These are phyloP conservation scores for Nymphalis urticae DNA, from an alignment of 2,888 invertebrate genomes.

Conservation along the genomic window DNA sequence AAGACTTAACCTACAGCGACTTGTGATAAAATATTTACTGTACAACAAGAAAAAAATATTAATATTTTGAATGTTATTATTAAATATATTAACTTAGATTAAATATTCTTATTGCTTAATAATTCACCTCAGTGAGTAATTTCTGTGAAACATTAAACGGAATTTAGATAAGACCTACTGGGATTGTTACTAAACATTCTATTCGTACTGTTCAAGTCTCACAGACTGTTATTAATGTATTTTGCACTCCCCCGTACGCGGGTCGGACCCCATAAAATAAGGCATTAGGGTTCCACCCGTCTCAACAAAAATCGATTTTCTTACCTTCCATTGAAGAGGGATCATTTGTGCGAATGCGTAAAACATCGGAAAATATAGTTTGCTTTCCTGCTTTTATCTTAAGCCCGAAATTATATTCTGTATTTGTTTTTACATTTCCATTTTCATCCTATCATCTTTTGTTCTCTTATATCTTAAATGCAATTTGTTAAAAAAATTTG, in stretches of 20 bases:
- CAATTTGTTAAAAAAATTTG: not conserved
- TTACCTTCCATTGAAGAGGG: constrained; percentile 34
- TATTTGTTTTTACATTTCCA: not conserved
- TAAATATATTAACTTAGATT: too few relatives aligned
- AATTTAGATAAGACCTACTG: constrained; percentile 9
- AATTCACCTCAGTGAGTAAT: not conserved
- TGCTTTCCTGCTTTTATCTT: constrained; percentile 13
- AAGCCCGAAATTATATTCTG: not conserved
- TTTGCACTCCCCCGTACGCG: constrained; percentile 43
- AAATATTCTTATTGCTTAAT: not conserved
- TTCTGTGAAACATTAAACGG: not conserved
- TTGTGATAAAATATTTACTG: too few relatives aligned
- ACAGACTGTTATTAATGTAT: constrained; percentile 65
- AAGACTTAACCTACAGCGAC: too few relatives aligned
- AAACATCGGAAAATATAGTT: constrained; percentile 24
- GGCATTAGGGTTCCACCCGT: constrained; percentile 35
- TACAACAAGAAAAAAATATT: too few relatives aligned
- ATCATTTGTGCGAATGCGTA: constrained; percentile 29
- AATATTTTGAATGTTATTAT: too few relatives aligned
- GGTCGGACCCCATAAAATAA: constrained; percentile 37
- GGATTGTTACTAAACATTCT: constrained; percentile 16
- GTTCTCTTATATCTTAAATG: not conserved
- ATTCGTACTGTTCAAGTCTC: constrained; percentile 31
- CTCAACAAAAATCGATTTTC: constrained; percentile 35
- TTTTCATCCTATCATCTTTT: not conserved